Conservation (phyloP, 2,888 invertebrate genomes). For the Nymphalis urticae region DNA sequence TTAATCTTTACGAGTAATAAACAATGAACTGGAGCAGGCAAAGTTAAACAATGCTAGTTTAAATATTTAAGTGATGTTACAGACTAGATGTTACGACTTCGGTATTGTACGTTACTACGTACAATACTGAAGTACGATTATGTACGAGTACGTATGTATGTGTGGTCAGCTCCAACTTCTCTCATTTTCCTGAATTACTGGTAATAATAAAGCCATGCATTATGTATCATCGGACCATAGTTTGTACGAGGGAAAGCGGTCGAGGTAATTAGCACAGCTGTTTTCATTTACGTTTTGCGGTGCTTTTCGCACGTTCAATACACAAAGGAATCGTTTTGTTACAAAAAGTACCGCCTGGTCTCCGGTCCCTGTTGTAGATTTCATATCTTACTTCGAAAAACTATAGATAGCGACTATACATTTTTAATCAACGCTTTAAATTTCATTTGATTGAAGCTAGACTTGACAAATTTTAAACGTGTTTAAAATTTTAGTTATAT, state of each 20-base stretch:
- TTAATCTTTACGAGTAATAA: no score
- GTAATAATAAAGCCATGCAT: constrained; percentile 34
- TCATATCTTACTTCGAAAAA: neutral
- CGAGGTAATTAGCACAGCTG: constrained; percentile 37
- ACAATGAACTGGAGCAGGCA: no score
- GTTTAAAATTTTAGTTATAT: no score
- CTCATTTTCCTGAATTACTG: constrained; percentile 14
- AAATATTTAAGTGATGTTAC: constrained; percentile 1
- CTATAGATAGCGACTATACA: neutral
- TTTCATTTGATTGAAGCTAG: no score
- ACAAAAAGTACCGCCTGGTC: constrained; percentile 17
- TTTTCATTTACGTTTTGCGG: constrained; percentile 36
- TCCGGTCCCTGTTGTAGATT: constrained; percentile 3
- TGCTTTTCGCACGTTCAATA: constrained; percentile 27
- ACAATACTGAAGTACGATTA: no score
- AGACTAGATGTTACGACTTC: no score
- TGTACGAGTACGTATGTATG: neutral
- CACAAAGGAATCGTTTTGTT: constrained; percentile 29
- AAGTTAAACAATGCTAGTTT: neutral
- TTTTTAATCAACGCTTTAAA: neutral
- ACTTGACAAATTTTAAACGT: no score
- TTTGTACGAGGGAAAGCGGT: constrained; percentile 33
- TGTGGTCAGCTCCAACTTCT: constrained; percentile 5
- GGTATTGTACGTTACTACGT: no score
- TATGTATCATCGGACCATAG: constrained; percentile 28